Percentiles rank a stretch among this genome's conserved stretches.
phyloP scores from a whole-genome alignment of 2,797 vertebrate genomes.

The Neomorphus geoffroyi region DNA sequence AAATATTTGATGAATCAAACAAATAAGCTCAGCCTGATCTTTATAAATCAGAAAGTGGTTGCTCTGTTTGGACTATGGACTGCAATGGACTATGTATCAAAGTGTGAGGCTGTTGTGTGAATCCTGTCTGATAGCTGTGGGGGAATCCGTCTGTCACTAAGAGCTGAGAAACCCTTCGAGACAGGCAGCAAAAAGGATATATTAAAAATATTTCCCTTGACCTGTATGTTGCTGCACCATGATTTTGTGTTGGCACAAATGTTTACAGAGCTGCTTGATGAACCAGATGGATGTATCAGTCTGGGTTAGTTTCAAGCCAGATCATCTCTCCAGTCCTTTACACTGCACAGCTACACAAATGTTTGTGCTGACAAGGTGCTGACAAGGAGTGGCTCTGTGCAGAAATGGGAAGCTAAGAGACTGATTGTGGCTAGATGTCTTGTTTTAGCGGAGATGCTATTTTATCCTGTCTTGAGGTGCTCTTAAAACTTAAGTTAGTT shows the following conservation, averaged over 20 bases:
- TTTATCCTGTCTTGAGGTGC: background rate
- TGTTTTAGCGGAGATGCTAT: background rate
- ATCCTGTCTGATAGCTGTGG: background rate
- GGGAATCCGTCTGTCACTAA: background rate
- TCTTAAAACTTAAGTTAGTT: background rate
- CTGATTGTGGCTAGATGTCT: background rate
- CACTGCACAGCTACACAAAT: background rate
- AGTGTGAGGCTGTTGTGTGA: background rate
- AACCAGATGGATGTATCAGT: background rate
- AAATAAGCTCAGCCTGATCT: background rate
- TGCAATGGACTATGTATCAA: background rate
- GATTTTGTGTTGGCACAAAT: background rate
- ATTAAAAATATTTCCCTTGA: background rate
- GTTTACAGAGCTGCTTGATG: background rate
- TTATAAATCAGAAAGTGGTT: background rate
- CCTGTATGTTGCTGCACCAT: accelerated
- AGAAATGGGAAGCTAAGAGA: background rate
- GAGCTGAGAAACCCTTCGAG: background rate
- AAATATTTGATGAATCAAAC: background rate
- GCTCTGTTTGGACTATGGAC: background rate
- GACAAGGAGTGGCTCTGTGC: background rate
- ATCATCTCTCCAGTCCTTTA: background rate
- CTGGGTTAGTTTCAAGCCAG: background rate
- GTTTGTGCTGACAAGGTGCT: background rate
- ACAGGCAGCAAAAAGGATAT: background rate